Evolutionary conservation across 2,888 invertebrate genomes (phyloP).

Genomic region (Phyllotreta cruciferae): DNA sequence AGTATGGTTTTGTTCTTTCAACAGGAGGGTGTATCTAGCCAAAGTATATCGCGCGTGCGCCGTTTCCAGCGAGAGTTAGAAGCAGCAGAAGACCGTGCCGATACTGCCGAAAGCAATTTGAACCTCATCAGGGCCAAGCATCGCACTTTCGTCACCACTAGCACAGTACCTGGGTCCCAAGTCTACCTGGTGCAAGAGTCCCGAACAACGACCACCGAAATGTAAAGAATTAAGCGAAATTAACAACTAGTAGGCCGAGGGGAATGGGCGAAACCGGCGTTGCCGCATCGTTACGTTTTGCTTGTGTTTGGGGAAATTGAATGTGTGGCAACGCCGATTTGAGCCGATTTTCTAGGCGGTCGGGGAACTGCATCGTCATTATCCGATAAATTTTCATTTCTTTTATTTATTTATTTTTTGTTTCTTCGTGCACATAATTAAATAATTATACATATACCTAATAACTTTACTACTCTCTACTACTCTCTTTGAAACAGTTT

Average conservation of each 20-base stretch:
- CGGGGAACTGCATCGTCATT: constrained; percentile 30
- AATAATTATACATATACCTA: constrained; percentile 46
- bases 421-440: constrained; percentile 56
- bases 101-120: constrained; percentile 92
- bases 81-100: constrained; percentile 96
- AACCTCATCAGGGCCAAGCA: constrained; percentile 97
- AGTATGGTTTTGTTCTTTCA: constrained; percentile 19
- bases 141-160: constrained; percentile 96
- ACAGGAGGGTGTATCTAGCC: constrained; percentile 90
- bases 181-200: constrained; percentile 90
- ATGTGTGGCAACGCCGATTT: background rate
- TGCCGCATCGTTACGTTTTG: background rate
- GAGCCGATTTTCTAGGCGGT: constrained; percentile 22
- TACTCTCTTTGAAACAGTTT: constrained; percentile 51
- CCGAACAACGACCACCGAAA: constrained; percentile 62
- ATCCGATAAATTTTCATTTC: constrained; percentile 19
- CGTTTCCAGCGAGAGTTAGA: constrained; percentile 98
- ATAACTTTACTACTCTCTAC: constrained; percentile 36
- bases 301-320: background rate
- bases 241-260: constrained; percentile 40
- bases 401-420: constrained; percentile 46
- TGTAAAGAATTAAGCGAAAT: constrained; percentile 48
- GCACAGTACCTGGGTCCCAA: constrained; percentile 89
- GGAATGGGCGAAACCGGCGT: constrained; percentile 20
- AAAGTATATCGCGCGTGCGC: constrained; percentile 93